Conservation (phyloP, 64 coral and sea anemone species). For the Porites lutea region DNA sequence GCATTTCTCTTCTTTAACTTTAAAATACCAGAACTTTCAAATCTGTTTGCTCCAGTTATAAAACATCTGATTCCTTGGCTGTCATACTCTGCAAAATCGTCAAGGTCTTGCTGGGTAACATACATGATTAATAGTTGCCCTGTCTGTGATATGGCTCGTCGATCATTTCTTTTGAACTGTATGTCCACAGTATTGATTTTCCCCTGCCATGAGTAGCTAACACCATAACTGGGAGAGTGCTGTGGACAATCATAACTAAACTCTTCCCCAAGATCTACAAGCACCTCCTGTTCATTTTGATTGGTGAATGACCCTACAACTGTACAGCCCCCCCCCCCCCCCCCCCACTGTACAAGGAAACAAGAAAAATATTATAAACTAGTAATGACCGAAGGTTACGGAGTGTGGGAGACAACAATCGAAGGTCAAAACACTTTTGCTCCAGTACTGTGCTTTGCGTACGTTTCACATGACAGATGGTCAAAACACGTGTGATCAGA, state of each 20-base stretch:
- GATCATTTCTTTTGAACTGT: background rate
- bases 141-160: constrained; percentile 13
- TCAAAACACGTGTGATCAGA: too few relatives aligned
- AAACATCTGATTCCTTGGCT: constrained; percentile 18
- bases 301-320: background rate
- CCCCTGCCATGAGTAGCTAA: constrained; percentile 3
- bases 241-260: background rate
- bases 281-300: background rate
- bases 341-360: too few relatives aligned
- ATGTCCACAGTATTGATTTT: too few relatives aligned
- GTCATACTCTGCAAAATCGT: background rate
- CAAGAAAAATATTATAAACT: too few relatives aligned
- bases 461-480: too few relatives aligned
- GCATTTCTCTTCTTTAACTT: background rate
- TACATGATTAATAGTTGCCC: constrained; percentile 43
- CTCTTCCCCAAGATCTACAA: background rate
- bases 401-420: too few relatives aligned
- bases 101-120: constrained; percentile 44
- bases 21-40: constrained; percentile 12
- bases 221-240: constrained; percentile 11
- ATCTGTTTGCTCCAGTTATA: constrained; percentile 4
- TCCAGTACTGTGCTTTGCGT: too few relatives aligned
- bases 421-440: too few relatives aligned
- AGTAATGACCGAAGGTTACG: too few relatives aligned
- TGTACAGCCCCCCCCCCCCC: too few relatives aligned